phyloP scores from a whole-genome alignment of 2,113 vertebrate genomes.

The Hystrix brachyura region DNA sequence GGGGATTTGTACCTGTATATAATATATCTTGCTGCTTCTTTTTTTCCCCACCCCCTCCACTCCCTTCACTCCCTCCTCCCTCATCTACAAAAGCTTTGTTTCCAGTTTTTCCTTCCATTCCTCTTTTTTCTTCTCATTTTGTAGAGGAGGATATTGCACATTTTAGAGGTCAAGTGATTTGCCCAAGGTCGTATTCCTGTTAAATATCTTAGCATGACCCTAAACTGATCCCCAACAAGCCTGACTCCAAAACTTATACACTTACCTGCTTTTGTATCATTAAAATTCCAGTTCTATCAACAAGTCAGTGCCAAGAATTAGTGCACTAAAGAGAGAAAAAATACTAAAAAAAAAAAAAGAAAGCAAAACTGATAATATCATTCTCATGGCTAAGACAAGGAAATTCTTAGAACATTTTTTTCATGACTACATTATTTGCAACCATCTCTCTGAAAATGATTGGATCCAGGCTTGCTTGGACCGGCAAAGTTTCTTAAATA shows the following conservation, averaged over 20 bases:
- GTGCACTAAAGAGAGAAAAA: neutral
- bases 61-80: too few relatives aligned
- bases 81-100: too few relatives aligned
- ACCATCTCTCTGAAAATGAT: neutral
- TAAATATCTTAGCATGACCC: neutral
- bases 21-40: too few relatives aligned
- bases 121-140: neutral
- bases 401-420: neutral
- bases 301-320: neutral
- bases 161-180: neutral
- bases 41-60: too few relatives aligned
- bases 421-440: neutral
- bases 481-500: conserved; percentile 16
- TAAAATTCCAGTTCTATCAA: neutral
- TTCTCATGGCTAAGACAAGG: neutral
- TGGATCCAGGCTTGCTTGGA: neutral
- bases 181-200: neutral
- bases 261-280: neutral
- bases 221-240: neutral
- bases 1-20: too few relatives aligned
- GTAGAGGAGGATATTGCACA: neutral
- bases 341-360: neutral
- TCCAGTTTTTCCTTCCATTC: too few relatives aligned
- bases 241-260: neutral
- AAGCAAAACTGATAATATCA: neutral